Percentiles rank a stretch among this genome's conserved stretches.
These are phyloP conservation scores for Antheraea pernyi DNA, from an alignment of 1,140 invertebrate genomes.

Conservation along the genomic window DNA sequence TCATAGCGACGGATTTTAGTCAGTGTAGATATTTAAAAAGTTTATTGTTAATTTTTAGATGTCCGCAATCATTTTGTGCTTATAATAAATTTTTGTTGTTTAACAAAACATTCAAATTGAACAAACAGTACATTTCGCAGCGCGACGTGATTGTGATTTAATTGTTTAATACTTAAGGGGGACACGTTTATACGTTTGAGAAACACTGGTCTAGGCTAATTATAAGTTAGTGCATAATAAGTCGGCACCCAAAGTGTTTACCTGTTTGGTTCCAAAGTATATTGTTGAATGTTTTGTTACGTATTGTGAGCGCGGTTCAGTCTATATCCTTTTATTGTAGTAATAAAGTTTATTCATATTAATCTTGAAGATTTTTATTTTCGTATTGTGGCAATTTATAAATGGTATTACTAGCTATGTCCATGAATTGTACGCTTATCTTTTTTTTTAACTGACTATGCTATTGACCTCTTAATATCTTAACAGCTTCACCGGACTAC, in stretches of 20 bases:
- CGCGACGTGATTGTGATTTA: constrained; percentile 21
- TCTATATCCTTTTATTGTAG: constrained; percentile 73
- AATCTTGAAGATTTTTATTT: constrained; percentile 35
- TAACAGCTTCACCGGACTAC: too few relatives aligned
- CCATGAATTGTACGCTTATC: too few relatives aligned
- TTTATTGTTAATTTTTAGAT: constrained; percentile 32
- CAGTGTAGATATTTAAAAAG: constrained; percentile 33
- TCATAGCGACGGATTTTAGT: constrained; percentile 30
- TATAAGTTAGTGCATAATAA: constrained; percentile 71
- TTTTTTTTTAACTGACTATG: too few relatives aligned
- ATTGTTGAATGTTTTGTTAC: constrained; percentile 77
- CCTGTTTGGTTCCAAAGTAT: constrained; percentile 72
- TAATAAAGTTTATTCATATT: constrained; percentile 78
- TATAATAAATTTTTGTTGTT: constrained; percentile 15
- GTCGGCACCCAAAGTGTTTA: constrained; percentile 72
- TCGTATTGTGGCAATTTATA: constrained; percentile 10
- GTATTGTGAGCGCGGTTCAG: constrained; percentile 51
- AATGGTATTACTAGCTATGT: too few relatives aligned
- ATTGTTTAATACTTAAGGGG: constrained; percentile 29
- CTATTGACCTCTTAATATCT: too few relatives aligned
- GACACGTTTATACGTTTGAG: constrained; percentile 57
- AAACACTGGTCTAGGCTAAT: constrained; percentile 68
- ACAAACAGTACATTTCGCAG: constrained; percentile 25
- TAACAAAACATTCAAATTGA: constrained; percentile 23
- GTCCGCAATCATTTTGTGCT: constrained; percentile 32